Conservation (phyloP, 1,140 invertebrate species). For the Drosophila albomicans region DNA sequence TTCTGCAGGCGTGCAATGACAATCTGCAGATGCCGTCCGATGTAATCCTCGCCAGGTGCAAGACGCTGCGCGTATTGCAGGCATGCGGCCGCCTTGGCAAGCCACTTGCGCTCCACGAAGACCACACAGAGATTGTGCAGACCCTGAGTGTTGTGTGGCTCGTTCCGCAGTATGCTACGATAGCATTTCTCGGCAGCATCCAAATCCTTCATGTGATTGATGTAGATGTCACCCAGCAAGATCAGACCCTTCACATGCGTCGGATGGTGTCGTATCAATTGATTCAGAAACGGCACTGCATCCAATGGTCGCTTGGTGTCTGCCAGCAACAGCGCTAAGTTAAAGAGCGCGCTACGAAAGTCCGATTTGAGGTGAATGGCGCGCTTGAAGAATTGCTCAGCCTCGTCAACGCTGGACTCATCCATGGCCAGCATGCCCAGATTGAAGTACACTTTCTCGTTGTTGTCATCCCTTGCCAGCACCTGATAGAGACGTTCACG, state of each 20-base stretch:
- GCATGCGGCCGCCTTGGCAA: constrained; percentile 93
- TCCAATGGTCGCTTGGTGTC: constrained; percentile 95
- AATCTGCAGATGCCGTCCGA: constrained; percentile 91
- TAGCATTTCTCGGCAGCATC: constrained; percentile 98
- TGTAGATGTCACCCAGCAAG: constrained; percentile 97
- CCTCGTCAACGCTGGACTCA: constrained; percentile 93
- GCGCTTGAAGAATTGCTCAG: constrained; percentile 94
- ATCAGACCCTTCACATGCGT: constrained; percentile 98
- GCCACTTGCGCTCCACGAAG: constrained; percentile 94
- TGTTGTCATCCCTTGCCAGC: constrained; percentile 91
- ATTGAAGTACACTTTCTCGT: constrained; percentile 97
- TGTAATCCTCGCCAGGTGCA: constrained; percentile 95
- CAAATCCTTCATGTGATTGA: constrained; percentile 97
- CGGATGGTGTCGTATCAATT: constrained; percentile 95
- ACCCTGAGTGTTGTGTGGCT: constrained; percentile 97
- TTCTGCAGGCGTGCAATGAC: constrained; percentile 77
- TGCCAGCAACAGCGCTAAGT: constrained; percentile 95
- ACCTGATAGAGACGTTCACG: constrained; percentile 92
- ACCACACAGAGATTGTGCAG: constrained; percentile 98
- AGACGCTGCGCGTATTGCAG: constrained; percentile 91
- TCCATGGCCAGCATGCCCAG: constrained; percentile 98
- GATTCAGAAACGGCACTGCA: constrained; percentile 96
- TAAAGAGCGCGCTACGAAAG: constrained; percentile 97
- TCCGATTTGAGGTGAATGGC: constrained; percentile 93
- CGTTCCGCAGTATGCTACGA: constrained; percentile 92